phyloP scores from a whole-genome alignment of 2,888 invertebrate genomes.

The Tetragonula carbonaria region DNA sequence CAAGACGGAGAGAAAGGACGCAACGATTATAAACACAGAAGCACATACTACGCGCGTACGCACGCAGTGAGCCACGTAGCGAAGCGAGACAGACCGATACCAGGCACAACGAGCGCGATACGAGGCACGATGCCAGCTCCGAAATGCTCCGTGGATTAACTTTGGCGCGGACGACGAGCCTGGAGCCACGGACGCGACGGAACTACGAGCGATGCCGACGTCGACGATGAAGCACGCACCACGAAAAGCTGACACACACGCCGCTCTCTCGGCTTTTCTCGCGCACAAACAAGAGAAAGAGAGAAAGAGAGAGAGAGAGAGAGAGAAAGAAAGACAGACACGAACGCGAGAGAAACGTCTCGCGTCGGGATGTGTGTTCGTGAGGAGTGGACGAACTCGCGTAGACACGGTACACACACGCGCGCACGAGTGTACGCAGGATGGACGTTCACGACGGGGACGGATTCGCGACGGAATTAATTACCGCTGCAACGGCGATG shows the following conservation, averaged over 20 bases:
- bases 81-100: constrained; percentile 15
- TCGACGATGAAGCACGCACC: constrained; percentile 55
- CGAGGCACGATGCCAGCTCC: constrained; percentile 22
- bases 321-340: constrained; percentile 3
- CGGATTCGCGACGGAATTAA: constrained; percentile 73
- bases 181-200: constrained; percentile 9
- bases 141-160: constrained; percentile 28
- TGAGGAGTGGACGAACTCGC: constrained; percentile 6
- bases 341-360: constrained; percentile 48
- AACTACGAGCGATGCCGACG: constrained; percentile 21
- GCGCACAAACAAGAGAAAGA: neutral
- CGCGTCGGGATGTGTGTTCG: constrained; percentile 26
- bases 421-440: too few species aligned
- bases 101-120: constrained; percentile 22
- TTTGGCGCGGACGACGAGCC: constrained; percentile 42
- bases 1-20: constrained; percentile 71
- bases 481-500: constrained; percentile 49
- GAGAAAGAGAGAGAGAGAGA: too few species aligned
- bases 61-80: constrained; percentile 20
- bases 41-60: constrained; percentile 62
- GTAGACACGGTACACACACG: neutral
- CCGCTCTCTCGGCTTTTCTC: constrained; percentile 39
- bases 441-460: constrained; percentile 48
- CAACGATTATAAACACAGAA: constrained; percentile 71
- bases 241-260: constrained; percentile 61